Evolutionary conservation across 2,888 invertebrate species (phyloP).

Genomic region (Himalopsyche japonica): DNA sequence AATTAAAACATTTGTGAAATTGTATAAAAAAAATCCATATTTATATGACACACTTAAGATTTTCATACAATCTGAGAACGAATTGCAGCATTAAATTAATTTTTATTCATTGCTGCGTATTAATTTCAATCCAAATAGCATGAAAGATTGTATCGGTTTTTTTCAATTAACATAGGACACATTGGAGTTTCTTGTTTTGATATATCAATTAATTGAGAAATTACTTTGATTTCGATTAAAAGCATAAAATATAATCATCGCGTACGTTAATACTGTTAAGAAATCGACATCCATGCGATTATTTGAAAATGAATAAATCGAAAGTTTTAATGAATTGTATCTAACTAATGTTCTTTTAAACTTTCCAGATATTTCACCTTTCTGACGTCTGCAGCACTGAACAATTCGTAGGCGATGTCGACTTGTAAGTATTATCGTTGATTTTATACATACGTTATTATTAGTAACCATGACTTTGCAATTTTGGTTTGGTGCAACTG

Average conservation of each 20-base stretch:
- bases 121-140: background rate
- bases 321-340: background rate
- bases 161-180: no score
- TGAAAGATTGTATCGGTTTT: no score
- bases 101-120: background rate
- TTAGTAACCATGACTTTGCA: no score
- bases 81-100: background rate
- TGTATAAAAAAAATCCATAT: background rate
- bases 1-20: background rate
- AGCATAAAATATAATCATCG: no score
- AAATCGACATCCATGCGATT: no score
- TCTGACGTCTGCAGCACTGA: background rate
- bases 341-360: background rate
- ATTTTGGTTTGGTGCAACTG: no score
- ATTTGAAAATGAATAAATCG: no score
- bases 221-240: no score
- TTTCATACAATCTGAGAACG: background rate
- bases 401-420: background rate
- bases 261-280: no score
- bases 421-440: background rate
- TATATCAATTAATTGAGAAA: no score
- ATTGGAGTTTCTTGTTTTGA: no score
- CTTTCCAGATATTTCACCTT: background rate
- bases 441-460: no score
- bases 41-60: background rate